Base-by-base conservation (phyloP, 2,888 invertebrate genomes). In the Eristalis pertinax region DNA sequence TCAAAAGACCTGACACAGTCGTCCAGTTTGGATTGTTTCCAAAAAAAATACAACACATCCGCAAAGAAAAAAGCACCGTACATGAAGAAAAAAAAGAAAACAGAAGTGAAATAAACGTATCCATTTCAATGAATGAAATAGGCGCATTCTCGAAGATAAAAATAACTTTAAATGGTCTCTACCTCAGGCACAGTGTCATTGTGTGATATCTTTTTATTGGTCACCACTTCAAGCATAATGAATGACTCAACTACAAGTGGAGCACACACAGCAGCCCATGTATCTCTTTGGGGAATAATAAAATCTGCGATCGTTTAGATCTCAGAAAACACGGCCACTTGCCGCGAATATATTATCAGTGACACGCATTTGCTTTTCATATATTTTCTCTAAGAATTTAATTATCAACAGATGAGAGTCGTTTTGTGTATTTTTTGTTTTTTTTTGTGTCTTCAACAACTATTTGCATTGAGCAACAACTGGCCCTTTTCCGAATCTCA, bases 321-420 rank as follows among this genome's bases (percentile, higher is more conserved):
- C 22, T 24, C 41, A 19, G 32, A 63, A 63, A 19, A 32, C n/a
- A 63, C 63, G n/a, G 63, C 35, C 65, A 65, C 65, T 65, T 65
- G 65, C 65, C 65, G 41, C 41, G 38, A 22, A 65, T 65, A 65
- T 38, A 65, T 65, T 65, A 65, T 65, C 65, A 65, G 38, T 60
- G 60, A 60, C 60, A 60, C 13, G 60, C 60, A 60, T 60, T 60
- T 60, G 24, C 60, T 60, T 24, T 60, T 60, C 60, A 60, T 60
- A 50, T 50, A 50, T 50, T 50, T 50, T 50, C 50, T 50, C 50
- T 50, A 19, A 50, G 26, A 60, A n/a, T 60, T 60, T 60, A 15
- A 50, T 60, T 60, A 13, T 60, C 60, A 13, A 60, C 26, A 29
- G 60, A 60, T 60, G 60, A 26, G 60, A 26, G 60, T 60, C 26